Evolutionary conservation across 2,888 invertebrate species (phyloP).

Genomic region (Agrochola macilenta): DNA sequence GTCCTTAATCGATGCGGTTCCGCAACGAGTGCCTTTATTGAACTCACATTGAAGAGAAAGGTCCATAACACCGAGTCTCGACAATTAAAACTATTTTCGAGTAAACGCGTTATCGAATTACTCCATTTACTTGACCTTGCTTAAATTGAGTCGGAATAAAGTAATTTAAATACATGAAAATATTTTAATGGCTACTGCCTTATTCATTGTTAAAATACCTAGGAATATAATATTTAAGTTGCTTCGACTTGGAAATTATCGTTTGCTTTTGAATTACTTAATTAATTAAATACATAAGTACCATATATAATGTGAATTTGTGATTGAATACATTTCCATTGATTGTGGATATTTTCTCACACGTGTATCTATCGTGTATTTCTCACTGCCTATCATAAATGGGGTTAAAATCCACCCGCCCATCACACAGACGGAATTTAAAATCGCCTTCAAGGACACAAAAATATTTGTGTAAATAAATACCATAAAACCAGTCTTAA

Average conservation of each 20-base stretch:
- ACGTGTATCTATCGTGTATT: too few relatives aligned
- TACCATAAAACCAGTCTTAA: constrained; percentile 65
- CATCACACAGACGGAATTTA: constrained; percentile 18
- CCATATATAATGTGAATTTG: not conserved
- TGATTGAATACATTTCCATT: constrained; percentile 16
- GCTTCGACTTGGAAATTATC: not conserved
- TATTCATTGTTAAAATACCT: constrained; percentile 36
- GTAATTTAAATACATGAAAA: constrained; percentile 52
- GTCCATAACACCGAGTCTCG: constrained; percentile 38
- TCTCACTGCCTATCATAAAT: not conserved
- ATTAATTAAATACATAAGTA: not conserved
- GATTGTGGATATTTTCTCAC: constrained; percentile 14
- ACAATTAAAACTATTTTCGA: constrained; percentile 60
- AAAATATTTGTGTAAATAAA: constrained; percentile 46
- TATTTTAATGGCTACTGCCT: constrained; percentile 49
- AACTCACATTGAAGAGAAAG: constrained; percentile 63
- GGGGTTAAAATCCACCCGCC: not conserved
- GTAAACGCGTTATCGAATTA: constrained; percentile 53
- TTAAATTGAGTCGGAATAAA: constrained; percentile 33
- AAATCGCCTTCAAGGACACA: constrained; percentile 34
- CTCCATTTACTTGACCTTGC: constrained; percentile 60
- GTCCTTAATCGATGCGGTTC: constrained; percentile 64
- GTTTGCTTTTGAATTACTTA: constrained; percentile 20
- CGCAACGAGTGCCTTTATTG: constrained; percentile 57
- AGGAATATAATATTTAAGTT: constrained; percentile 1